phyloP scores from a whole-genome alignment of 2,888 invertebrate species.

The Halictus ligatus region DNA sequence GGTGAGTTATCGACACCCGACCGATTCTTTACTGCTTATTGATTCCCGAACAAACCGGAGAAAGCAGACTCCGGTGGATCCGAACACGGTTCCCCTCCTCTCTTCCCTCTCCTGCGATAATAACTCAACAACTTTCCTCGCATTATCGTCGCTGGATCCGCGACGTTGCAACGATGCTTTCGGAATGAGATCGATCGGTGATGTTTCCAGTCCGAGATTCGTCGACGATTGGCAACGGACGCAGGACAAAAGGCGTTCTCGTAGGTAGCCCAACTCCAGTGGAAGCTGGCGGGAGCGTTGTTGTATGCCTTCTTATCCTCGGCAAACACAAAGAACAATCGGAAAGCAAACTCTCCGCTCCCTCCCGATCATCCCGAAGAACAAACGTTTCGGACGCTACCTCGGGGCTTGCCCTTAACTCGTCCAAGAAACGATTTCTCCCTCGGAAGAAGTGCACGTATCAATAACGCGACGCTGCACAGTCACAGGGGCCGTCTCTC shows the following conservation, averaged over 20 bases:
- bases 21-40: constrained; percentile 26
- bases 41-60: constrained; percentile 28
- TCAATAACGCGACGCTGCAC: constrained; percentile 55
- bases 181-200: neutral
- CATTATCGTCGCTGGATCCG: neutral
- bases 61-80: neutral
- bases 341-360: neutral
- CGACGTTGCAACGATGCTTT: too few relatives aligned
- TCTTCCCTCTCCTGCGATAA: neutral
- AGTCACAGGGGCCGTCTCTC: constrained; percentile 11
- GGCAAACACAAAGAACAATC: constrained; percentile 48
- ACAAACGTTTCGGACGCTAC: constrained; percentile 40
- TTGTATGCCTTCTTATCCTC: constrained; percentile 20
- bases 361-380: constrained; percentile 34
- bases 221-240: neutral
- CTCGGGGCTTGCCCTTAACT: neutral
- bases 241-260: neutral
- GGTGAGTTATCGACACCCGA: constrained; percentile 27
- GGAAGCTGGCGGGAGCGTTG: neutral
- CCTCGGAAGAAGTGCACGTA: constrained; percentile 26
- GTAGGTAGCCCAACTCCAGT: neutral
- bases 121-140: neutral
- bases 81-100: neutral
- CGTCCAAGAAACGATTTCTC: constrained; percentile 20
- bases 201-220: neutral